Conservation (phyloP, 2,113 vertebrate genomes). For the Paralichthys olivaceus region DNA sequence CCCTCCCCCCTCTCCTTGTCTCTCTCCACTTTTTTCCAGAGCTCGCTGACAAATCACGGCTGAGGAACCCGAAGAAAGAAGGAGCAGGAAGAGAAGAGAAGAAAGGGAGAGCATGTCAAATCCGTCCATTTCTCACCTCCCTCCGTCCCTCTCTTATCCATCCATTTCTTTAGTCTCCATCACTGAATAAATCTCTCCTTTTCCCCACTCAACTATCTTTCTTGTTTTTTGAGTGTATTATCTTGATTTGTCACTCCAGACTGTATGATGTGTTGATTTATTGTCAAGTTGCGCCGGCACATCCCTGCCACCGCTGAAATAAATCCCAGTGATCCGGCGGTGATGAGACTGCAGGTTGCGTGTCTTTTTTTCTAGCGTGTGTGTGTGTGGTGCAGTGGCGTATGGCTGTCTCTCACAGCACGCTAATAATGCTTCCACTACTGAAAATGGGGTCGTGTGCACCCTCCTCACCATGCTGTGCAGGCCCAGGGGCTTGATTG, state of each 20-base stretch:
- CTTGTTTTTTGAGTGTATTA: conserved; percentile 60
- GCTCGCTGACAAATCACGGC: conserved; percentile 63
- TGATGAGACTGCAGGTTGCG: conserved; percentile 69
- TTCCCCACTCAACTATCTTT: conserved; percentile 7
- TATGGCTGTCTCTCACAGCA: conserved; percentile 53
- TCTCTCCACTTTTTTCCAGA: conserved; percentile 38
- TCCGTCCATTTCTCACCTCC: conserved; percentile 32
- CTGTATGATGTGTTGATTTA: conserved; percentile 72
- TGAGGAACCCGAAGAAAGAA: conserved; percentile 48
- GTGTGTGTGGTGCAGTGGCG: conserved; percentile 9
- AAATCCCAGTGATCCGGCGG: conserved; percentile 73
- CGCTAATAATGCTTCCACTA: conserved; percentile 68
- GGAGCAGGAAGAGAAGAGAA: conserved; percentile 20
- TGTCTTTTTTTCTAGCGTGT: conserved; percentile 45
- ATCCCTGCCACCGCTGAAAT: conserved; percentile 63
- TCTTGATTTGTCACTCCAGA: conserved; percentile 68
- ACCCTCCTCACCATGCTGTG: conserved; percentile 51
- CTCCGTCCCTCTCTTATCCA: conserved; percentile 16
- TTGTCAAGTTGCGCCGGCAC: conserved; percentile 67
- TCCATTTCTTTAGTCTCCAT: conserved; percentile 53
- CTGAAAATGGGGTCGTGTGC: conserved; percentile 69
- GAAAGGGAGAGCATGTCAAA: conserved; percentile 33
- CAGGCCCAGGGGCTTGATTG: conserved; percentile 62
- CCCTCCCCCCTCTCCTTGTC: background rate
- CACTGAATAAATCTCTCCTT: conserved; percentile 23